A percentile compares a stretch with the other conserved stretches of the same genome.
phyloP scores from a whole-genome alignment of 2,888 invertebrate species.

The Tetrapedia diversipes region DNA sequence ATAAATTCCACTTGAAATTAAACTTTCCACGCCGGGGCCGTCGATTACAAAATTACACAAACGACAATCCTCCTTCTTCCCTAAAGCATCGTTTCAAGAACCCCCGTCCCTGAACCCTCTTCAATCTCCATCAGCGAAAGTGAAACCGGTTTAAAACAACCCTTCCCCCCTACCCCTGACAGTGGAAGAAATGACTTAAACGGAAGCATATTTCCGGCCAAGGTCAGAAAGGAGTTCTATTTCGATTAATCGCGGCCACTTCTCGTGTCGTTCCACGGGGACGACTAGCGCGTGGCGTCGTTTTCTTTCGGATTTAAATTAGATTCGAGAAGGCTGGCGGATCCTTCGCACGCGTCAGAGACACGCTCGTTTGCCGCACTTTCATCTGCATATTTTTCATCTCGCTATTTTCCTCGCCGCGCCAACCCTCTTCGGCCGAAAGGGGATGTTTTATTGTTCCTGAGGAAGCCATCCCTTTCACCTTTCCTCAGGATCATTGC shows the following conservation, averaged over 20 bases:
- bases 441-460: constrained; percentile 21
- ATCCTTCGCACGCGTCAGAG: constrained; percentile 43
- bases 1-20: too few relatives aligned
- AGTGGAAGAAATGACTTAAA: constrained; percentile 2
- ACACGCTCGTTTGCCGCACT: constrained; percentile 33
- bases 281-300: constrained; percentile 3
- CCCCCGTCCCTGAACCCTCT: too few relatives aligned
- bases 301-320: constrained; percentile 57
- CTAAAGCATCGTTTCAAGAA: too few relatives aligned
- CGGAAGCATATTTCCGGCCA: not conserved
- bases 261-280: constrained; percentile 33
- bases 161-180: too few relatives aligned
- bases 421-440: not conserved
- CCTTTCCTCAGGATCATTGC: constrained; percentile 13
- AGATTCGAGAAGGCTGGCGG: constrained; percentile 24
- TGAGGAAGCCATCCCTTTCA: constrained; percentile 1
- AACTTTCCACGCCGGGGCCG: too few relatives aligned
- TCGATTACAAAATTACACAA: too few relatives aligned
- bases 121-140: too few relatives aligned
- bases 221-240: not conserved
- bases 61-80: too few relatives aligned
- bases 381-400: constrained; percentile 56
- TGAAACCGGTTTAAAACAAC: too few relatives aligned
- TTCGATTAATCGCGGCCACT: constrained; percentile 26
- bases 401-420: constrained; percentile 36